These are phyloP conservation scores for Bombus breviceps DNA, from an alignment of 1,140 invertebrate genomes.

Conservation along the genomic window DNA sequence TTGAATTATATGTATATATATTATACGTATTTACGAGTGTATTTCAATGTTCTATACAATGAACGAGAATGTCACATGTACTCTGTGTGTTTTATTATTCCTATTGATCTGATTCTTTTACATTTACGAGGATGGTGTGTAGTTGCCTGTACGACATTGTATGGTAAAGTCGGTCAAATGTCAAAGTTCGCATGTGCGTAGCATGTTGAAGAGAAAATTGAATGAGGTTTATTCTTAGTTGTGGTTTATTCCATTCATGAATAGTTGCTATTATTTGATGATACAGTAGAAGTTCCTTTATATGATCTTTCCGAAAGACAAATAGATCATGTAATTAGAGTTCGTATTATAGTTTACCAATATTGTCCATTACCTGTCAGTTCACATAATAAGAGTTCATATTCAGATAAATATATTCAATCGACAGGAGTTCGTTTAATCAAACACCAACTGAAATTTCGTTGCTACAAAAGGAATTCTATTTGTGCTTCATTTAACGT, in stretches of 20 bases:
- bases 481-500: no score
- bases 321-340: not conserved
- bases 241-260: not conserved
- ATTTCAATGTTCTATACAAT: not conserved
- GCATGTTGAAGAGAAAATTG: no score
- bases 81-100: not conserved
- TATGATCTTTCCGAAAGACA: not conserved
- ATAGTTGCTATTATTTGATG: not conserved
- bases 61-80: not conserved
- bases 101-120: not conserved
- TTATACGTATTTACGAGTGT: not conserved
- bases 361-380: not conserved
- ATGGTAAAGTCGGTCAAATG: not conserved
- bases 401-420: no score
- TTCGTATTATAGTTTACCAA: not conserved
- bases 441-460: no score
- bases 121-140: not conserved
- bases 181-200: not conserved
- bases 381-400: no score
- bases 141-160: not conserved
- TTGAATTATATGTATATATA: not conserved
- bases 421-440: no score
- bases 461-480: no score
- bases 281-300: not conserved
- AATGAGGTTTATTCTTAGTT: not conserved